Conservation (phyloP, 2,797 vertebrate genomes). For the Crocidura indochinensis region DNA sequence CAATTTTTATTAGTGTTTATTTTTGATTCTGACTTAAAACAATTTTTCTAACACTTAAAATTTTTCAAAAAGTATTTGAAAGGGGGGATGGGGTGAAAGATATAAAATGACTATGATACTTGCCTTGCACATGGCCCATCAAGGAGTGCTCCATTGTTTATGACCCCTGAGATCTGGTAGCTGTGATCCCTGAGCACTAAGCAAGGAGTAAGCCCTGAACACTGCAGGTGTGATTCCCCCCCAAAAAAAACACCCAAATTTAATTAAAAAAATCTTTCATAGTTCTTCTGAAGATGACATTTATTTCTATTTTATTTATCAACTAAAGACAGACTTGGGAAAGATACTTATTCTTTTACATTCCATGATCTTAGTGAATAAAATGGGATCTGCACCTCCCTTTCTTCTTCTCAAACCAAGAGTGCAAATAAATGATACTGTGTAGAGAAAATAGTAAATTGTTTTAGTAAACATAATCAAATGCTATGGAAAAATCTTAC, state of each 20-base stretch:
- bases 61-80: no score
- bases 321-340: constrained; percentile 4
- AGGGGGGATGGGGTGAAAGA: no score
- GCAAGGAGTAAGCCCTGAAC: no score
- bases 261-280: constrained; percentile 5
- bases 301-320: neutral
- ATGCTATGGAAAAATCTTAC: neutral
- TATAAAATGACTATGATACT: no score
- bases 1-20: neutral
- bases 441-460: neutral
- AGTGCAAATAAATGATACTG: neutral
- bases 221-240: no score
- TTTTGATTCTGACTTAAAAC: neutral
- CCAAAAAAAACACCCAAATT: neutral
- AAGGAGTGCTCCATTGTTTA: no score
- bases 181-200: no score
- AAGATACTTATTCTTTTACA: neutral
- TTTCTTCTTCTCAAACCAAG: neutral
- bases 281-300: neutral
- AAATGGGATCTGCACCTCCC: neutral
- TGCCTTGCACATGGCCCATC: no score
- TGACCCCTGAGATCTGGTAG: no score
- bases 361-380: neutral
- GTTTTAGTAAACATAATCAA: neutral
- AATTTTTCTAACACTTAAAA: neutral